These are phyloP conservation scores for Chondrosia reniformis DNA, from an alignment of 37 sponge, comb jelly and placozoan species.

Conservation along the genomic window DNA sequence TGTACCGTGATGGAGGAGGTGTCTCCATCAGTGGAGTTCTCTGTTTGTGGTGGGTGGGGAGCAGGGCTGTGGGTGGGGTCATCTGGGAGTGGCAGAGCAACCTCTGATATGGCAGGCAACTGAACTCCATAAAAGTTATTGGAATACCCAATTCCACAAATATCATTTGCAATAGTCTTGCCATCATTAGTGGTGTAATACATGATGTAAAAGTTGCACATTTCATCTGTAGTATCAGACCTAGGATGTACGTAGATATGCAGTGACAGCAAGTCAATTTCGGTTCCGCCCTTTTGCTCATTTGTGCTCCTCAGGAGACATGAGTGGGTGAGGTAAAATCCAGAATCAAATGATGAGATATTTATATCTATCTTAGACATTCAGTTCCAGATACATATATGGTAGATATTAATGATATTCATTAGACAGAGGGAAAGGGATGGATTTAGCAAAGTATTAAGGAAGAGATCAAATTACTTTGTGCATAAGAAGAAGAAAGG, in stretches of 20 bases:
- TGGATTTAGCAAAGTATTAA: too few relatives aligned
- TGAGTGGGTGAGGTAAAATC: too few relatives aligned
- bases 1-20: background rate
- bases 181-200: slow-evolving; percentile 64
- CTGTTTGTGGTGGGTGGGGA: background rate
- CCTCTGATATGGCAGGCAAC: background rate
- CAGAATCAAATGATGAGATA: too few relatives aligned
- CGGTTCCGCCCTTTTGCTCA: too few relatives aligned
- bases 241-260: slow-evolving; percentile 28
- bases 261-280: too few relatives aligned
- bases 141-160: background rate
- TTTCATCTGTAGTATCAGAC: slow-evolving; percentile 71
- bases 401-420: too few relatives aligned
- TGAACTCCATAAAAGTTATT: background rate
- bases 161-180: background rate
- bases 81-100: background rate
- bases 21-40: background rate
- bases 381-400: too few relatives aligned
- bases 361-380: too few relatives aligned
- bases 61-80: background rate
- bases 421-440: too few relatives aligned
- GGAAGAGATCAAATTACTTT: too few relatives aligned
- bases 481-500: slow-evolving; percentile 1
- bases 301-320: too few relatives aligned
- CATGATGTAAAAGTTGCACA: slow-evolving; percentile 99